Base-by-base conservation (phyloP, 1,140 invertebrate species). In the Habropoda laboriosa region DNA sequence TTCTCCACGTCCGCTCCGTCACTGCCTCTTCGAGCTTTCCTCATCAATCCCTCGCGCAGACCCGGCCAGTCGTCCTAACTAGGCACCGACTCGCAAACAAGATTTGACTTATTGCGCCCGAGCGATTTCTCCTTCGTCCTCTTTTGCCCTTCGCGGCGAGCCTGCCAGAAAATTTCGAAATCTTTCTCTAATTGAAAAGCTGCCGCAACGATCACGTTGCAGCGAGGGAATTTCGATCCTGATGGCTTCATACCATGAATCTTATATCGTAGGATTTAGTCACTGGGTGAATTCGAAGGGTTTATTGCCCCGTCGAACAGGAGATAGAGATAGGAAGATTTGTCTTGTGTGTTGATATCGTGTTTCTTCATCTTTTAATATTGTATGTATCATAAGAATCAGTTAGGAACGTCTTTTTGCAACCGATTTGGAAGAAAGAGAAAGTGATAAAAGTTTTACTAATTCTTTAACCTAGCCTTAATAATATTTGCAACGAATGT, bases 81-180 rank as follows among this genome's bases (percentile, higher is more conserved):
- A 90, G 87, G 89, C 83, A 89, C 87, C 77, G 86, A 86, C 87
- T 92, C 90, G 86, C 90, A 92, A 92, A 92, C 89, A 91, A 92
- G 91, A 91, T 92, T 92, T 91, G 90, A 92, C 90, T 92, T 92
- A 92, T 92, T 92, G 90, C 89, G 90, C 90, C 86, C 87, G 86
- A 89, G 77, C 88, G 88, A 90, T 90, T 90, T 87, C 86, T 86
- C 81, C 83, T 32, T 30, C 84, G 75, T 79, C 79, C 42, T 30
- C 73, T 81, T 71, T 80, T 47, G 47, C 51, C 55, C 42, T 64
- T 38, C 60, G 38, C 42, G 57, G 75, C n/a, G 35, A 55, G 38
- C 3, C 55, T 49, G 35, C 2, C 40, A 47, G 49, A 64, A 80
- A 86, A 83, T 86, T 86, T 78, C 64, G 42, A 63, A 75, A 86